phyloP scores from a whole-genome alignment of 2,113 vertebrate species.

The Ancistrus triradiatus region DNA sequence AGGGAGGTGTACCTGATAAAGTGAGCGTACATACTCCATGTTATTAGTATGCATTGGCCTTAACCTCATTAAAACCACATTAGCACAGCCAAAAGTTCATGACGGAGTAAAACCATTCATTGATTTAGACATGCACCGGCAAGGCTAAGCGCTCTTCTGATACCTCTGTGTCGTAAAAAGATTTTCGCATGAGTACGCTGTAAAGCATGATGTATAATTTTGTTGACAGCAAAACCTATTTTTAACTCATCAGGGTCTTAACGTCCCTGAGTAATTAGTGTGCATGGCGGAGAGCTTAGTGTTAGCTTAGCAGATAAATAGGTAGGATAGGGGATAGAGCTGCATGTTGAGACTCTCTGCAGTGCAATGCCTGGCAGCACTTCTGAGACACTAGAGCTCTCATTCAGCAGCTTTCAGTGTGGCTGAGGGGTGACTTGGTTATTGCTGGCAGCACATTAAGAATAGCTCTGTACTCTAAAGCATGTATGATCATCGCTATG shows the following conservation, averaged over 20 bases:
- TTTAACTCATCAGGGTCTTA: constrained; percentile 15
- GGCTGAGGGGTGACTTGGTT: constrained; percentile 48
- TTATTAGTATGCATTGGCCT: too few species aligned
- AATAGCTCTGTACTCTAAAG: constrained; percentile 48
- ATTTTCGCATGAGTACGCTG: constrained; percentile 7
- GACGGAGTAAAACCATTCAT: too few species aligned
- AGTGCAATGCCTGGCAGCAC: constrained; percentile 32
- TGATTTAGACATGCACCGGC: too few species aligned
- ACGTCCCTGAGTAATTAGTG: constrained; percentile 37
- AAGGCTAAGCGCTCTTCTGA: too few species aligned
- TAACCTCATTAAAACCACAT: too few species aligned
- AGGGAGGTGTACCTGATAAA: too few species aligned
- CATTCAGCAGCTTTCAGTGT: constrained; percentile 46
- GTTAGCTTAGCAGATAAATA: constrained; percentile 34
- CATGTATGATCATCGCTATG: constrained; percentile 48
- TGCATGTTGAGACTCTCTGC: constrained; percentile 19
- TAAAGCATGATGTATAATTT: constrained; percentile 30
- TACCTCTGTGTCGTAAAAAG: neutral
- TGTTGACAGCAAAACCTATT: constrained; percentile 32
- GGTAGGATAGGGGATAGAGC: constrained; percentile 17
- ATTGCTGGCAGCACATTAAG: constrained; percentile 61
- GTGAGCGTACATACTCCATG: too few species aligned
- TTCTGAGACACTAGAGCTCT: constrained; percentile 16
- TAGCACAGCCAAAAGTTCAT: too few species aligned
- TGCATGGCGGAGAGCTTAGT: constrained; percentile 15